phyloP scores from a whole-genome alignment of 1,140 invertebrate genomes.

The Conus betulinus region DNA sequence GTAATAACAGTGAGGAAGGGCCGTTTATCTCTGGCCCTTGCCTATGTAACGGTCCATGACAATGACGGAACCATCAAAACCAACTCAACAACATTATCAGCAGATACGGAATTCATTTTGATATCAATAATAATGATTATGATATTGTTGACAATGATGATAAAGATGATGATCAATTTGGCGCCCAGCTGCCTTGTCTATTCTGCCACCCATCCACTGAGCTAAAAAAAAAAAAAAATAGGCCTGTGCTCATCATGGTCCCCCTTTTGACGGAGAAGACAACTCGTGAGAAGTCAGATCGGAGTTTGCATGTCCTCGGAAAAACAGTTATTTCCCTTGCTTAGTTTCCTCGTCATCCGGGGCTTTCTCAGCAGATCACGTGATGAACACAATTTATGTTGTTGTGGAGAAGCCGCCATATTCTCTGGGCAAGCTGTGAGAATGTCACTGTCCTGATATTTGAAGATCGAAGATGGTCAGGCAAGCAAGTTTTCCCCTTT shows the following conservation, averaged over 20 bases:
- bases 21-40: too few species aligned
- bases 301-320: neutral
- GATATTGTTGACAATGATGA: too few species aligned
- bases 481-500: slow-evolving; percentile 12
- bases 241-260: neutral
- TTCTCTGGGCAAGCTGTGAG: slow-evolving; percentile 45
- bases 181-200: neutral
- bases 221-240: neutral
- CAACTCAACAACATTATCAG: too few species aligned
- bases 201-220: neutral
- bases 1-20: too few species aligned
- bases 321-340: neutral
- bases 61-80: too few species aligned
- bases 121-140: too few species aligned
- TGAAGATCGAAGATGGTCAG: slow-evolving; percentile 32
- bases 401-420: slow-evolving; percentile 73
- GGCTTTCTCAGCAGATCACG: slow-evolving; percentile 58
- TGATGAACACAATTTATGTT: slow-evolving; percentile 75
- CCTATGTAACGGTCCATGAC: too few species aligned
- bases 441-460: slow-evolving; percentile 19
- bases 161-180: too few species aligned
- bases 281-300: neutral
- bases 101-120: too few species aligned
- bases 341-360: slow-evolving; percentile 36
- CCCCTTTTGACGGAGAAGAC: too few species aligned